Evolutionary conservation across 2,888 invertebrate species (phyloP).

Genomic region (Papilio gigon): DNA sequence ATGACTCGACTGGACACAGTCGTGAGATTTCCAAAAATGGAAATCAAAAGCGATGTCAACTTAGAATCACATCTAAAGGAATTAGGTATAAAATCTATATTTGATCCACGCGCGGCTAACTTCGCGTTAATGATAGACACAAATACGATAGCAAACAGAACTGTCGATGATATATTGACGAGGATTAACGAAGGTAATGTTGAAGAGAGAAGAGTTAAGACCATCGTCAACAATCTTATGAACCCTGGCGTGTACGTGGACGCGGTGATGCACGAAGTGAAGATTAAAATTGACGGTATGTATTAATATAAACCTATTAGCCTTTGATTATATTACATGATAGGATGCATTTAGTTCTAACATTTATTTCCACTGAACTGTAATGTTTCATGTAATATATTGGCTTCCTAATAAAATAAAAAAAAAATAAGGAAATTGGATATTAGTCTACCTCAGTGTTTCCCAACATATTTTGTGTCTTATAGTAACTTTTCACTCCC

Average conservation of each 20-base stretch:
- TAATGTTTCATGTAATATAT: no score
- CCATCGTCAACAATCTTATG: slow-evolving; percentile 58
- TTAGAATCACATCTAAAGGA: slow-evolving; percentile 80
- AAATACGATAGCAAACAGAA: slow-evolving; percentile 51
- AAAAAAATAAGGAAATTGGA: no score
- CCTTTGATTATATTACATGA: no score
- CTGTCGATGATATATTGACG: slow-evolving; percentile 57
- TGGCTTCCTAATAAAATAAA: no score
- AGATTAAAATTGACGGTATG: slow-evolving; percentile 82
- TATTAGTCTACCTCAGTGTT: no score
- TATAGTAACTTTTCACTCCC: no score
- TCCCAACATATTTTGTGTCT: no score
- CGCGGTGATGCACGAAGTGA: slow-evolving; percentile 85
- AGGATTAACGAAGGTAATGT: slow-evolving; percentile 53
- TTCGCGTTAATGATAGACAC: slow-evolving; percentile 84
- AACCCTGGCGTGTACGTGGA: slow-evolving; percentile 85
- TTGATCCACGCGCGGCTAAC: slow-evolving; percentile 83
- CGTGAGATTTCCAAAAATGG: slow-evolving; percentile 87
- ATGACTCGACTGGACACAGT: slow-evolving; percentile 77
- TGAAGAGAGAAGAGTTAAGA: slow-evolving; percentile 50
- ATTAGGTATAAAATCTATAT: slow-evolving; percentile 85
- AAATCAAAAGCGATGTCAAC: slow-evolving; percentile 82
- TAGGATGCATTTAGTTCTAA: no score
- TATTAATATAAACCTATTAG: slow-evolving; percentile 13
- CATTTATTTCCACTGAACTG: no score